Evolutionary conservation across 2,888 invertebrate species (phyloP).

Genomic region (Hydropsyche betteni): DNA sequence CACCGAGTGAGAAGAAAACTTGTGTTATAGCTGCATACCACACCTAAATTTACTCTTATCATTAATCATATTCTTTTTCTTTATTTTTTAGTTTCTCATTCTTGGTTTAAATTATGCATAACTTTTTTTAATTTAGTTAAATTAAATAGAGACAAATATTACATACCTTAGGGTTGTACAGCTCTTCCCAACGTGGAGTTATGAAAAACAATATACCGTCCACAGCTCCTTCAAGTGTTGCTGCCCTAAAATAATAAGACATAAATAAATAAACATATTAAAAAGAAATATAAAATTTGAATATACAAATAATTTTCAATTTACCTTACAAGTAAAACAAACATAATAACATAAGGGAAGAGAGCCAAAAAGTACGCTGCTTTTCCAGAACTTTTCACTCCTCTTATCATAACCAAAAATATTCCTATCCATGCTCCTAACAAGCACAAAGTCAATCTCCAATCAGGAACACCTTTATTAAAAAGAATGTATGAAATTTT

Average conservation of each 20-base stretch:
- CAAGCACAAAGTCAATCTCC: slow-evolving; percentile 74
- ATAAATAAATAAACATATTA: neutral
- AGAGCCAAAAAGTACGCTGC: slow-evolving; percentile 90
- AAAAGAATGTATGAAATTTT: neutral
- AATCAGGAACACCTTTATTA: slow-evolving; percentile 68
- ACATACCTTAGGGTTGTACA: slow-evolving; percentile 73
- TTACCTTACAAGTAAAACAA: slow-evolving; percentile 74
- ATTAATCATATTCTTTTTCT: neutral
- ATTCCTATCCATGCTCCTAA: slow-evolving; percentile 74
- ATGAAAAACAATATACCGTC: slow-evolving; percentile 82
- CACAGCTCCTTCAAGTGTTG: slow-evolving; percentile 73
- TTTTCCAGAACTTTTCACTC: slow-evolving; percentile 82
- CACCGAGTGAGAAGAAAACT: slow-evolving; percentile 68
- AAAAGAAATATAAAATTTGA: neutral
- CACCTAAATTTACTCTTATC: slow-evolving; percentile 54
- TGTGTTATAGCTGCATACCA: slow-evolving; percentile 71
- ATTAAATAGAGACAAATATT: slow-evolving; percentile 33
- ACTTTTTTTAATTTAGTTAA: no score
- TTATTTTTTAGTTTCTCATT: neutral
- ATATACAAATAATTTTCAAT: slow-evolving; percentile 35
- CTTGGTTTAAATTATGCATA: no score
- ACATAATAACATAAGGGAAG: slow-evolving; percentile 83
- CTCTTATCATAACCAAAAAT: slow-evolving; percentile 74
- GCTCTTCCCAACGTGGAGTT: slow-evolving; percentile 79
- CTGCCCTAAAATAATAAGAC: slow-evolving; percentile 59